phyloP scores from a whole-genome alignment of 2,113 vertebrate species.

The Sphaerodactylus townsendi region DNA sequence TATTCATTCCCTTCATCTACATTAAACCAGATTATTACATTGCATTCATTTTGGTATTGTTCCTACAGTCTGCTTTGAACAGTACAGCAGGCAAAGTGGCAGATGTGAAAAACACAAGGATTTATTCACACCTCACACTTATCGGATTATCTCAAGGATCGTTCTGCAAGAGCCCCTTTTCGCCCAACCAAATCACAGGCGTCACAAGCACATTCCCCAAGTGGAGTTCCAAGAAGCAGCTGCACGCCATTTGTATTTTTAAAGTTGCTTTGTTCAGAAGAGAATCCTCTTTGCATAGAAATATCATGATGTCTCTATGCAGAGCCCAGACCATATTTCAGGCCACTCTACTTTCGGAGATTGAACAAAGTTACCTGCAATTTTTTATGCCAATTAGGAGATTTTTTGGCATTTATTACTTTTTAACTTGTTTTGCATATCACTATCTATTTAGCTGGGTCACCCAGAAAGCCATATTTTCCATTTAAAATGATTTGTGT shows the following conservation, averaged over 20 bases:
- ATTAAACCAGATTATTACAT: constrained; percentile 45
- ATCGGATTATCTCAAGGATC: constrained; percentile 52
- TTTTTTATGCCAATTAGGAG: constrained; percentile 96
- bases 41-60: constrained; percentile 55
- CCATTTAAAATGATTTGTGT: constrained; percentile 99
- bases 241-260: constrained; percentile 29
- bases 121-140: constrained; percentile 2
- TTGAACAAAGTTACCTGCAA: constrained; percentile 77
- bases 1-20: constrained; percentile 17
- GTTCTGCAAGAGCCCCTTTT: constrained; percentile 43
- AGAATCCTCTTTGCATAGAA: constrained; percentile 60
- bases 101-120: constrained; percentile 9
- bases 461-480: constrained; percentile 88
- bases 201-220: constrained; percentile 5
- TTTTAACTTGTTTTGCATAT: constrained; percentile 92
- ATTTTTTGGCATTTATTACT: constrained; percentile 96
- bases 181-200: constrained; percentile 32
- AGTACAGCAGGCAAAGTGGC: constrained; percentile 57
- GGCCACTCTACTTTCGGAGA: constrained; percentile 76
- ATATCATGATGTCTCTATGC: constrained; percentile 71
- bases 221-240: constrained; percentile 46
- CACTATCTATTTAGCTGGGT: constrained; percentile 94
- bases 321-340: constrained; percentile 81
- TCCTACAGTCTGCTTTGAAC: constrained; percentile 54
- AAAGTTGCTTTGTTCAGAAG: constrained; percentile 70